These are phyloP conservation scores for Oscarella lobularis DNA, from an alignment of 37 sponge, comb jelly and placozoan species.

Conservation along the genomic window DNA sequence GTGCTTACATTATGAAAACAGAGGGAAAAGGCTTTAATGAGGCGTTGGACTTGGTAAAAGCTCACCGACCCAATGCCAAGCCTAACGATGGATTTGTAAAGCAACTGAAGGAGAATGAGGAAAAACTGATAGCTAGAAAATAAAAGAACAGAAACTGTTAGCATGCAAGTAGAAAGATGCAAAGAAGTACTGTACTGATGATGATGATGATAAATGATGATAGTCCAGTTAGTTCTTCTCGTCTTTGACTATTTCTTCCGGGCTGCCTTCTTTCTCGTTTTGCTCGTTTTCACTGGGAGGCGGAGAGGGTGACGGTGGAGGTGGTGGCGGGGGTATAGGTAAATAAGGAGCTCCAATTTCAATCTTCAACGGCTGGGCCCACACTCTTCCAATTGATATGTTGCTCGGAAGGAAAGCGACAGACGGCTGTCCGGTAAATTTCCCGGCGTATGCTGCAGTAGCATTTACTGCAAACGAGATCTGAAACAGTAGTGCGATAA, in stretches of 20 bases:
- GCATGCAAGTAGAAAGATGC: too few relatives aligned
- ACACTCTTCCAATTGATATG: too few relatives aligned
- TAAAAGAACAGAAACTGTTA: background rate
- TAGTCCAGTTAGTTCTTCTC: too few relatives aligned
- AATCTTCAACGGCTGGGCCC: too few relatives aligned
- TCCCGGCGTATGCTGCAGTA: background rate
- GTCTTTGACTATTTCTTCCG: too few relatives aligned
- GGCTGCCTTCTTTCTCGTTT: too few relatives aligned
- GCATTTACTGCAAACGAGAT: background rate
- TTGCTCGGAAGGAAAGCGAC: background rate
- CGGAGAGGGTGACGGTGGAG: too few relatives aligned
- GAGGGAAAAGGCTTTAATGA: background rate
- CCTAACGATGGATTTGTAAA: background rate
- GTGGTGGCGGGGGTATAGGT: too few relatives aligned
- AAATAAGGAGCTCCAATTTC: too few relatives aligned
- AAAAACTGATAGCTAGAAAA: background rate
- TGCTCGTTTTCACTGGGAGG: too few relatives aligned
- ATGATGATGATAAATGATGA: too few relatives aligned
- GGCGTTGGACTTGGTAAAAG: background rate
- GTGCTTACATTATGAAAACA: background rate
- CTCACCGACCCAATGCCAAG: background rate
- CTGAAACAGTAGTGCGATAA: background rate
- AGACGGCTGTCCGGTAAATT: background rate
- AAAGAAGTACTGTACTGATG: too few relatives aligned
- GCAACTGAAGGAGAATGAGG: background rate